These are phyloP conservation scores for Netelia virgata DNA, from an alignment of 2,888 invertebrate genomes.

Conservation along the genomic window DNA sequence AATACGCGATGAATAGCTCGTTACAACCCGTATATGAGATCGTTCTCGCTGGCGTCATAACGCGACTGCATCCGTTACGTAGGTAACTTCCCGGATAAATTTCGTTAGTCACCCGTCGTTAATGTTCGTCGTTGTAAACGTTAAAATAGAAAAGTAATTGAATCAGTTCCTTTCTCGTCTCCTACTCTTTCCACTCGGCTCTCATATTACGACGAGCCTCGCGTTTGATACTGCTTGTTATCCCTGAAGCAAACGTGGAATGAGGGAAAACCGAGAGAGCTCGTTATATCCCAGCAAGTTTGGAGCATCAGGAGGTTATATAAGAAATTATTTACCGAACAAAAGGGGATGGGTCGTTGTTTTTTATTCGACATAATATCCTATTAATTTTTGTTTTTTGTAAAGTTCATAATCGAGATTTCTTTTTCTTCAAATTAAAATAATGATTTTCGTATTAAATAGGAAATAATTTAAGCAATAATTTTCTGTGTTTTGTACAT, in stretches of 20 bases:
- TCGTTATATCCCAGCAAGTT: constrained; percentile 40
- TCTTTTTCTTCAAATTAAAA: neutral
- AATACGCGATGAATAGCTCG: too few relatives aligned
- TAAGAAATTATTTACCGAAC: neutral
- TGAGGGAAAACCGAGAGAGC: constrained; percentile 21
- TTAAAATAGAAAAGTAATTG: constrained; percentile 55
- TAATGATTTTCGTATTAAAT: neutral
- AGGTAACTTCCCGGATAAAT: neutral
- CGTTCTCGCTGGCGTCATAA: too few relatives aligned
- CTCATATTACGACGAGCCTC: constrained; percentile 30
- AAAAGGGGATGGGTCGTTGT: too few relatives aligned
- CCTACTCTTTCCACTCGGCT: neutral
- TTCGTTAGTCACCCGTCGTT: constrained; percentile 13
- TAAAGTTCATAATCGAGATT: neutral
- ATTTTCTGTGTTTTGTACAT: neutral
- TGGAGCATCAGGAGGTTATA: neutral
- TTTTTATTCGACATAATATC: too few relatives aligned
- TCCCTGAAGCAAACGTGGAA: constrained; percentile 38
- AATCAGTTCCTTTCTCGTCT: constrained; percentile 11
- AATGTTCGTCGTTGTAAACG: constrained; percentile 43
- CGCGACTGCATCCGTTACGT: too few relatives aligned
- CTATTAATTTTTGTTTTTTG: too few relatives aligned
- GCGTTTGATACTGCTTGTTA: constrained; percentile 48
- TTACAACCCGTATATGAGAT: too few relatives aligned
- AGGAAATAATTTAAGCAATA: neutral